phyloP scores from a whole-genome alignment of 2,797 vertebrate genomes.

The Hypotaenidia okinawae region DNA sequence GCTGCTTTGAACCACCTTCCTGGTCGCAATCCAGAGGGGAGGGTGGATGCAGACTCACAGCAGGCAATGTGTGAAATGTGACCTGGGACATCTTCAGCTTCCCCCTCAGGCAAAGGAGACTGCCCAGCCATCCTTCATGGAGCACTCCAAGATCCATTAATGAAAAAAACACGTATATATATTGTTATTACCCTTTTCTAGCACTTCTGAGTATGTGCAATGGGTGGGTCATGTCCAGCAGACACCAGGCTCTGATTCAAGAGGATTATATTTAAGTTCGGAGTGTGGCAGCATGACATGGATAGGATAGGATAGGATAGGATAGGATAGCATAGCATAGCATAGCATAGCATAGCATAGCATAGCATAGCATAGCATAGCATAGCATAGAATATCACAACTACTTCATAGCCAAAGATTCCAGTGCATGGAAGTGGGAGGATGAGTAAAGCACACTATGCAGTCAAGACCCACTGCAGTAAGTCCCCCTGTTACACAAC shows the following conservation, averaged over 20 bases:
- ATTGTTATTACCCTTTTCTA: background rate
- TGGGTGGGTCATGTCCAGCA: background rate
- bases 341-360: too few relatives aligned
- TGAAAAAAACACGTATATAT: background rate
- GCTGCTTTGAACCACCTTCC: background rate
- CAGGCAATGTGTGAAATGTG: background rate
- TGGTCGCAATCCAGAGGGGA: background rate
- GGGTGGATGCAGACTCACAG: background rate
- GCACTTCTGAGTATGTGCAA: background rate
- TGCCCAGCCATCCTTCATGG: background rate
- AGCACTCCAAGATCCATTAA: background rate
- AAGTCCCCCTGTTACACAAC: background rate
- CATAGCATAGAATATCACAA: background rate
- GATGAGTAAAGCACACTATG: background rate
- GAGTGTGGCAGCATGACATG: background rate
- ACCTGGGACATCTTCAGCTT: background rate
- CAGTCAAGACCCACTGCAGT: background rate
- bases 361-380: background rate
- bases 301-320: too few relatives aligned
- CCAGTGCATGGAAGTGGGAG: background rate
- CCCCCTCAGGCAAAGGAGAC: background rate
- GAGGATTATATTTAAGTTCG: background rate
- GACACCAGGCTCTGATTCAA: background rate
- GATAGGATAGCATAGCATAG: too few relatives aligned
- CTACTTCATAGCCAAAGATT: background rate